Base-by-base conservation (phyloP, 2,797 vertebrate genomes). In the Lepus oiostolus region DNA sequence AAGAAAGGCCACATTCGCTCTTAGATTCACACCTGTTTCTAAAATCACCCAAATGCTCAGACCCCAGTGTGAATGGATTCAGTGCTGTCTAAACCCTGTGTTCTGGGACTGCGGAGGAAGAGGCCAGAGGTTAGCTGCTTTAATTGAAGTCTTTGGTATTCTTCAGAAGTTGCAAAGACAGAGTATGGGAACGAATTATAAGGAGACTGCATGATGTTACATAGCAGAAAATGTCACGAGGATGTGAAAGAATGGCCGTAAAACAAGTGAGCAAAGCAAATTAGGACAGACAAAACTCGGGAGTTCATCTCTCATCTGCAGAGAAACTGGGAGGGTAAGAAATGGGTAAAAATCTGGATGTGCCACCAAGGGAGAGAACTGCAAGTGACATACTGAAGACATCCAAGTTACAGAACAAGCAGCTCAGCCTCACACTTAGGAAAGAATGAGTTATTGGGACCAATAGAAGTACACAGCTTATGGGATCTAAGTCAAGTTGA, bases 11-110 rank as follows among this genome's bases (percentile, higher is more conserved):
- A 68, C 7, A 0, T 54, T 58, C 88, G 32, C 19, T 77, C 74
- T 90, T 77, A 87, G 42, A 94, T 60, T 84, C 19, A 80, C 13
- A 52, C 70, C 68, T 90, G 42, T 72, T 91, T 93, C 76, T 89
- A 91, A 90, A 93, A 52, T 96, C 76, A 63, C 16, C 1, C 52
- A 80, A 79, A 86, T 9, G 80, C 2, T 76, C 47, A 87, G 80
- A 42, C 24, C 5, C 63, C 42, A 85, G 21, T 26, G 13, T 81
- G 75, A 77, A 72, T 3, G 26, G 6, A 70, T 52, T 63, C 81
- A 77, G 58, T 28, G 16, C 52, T n/a, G 42, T 16, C 70, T n/a
- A 81, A 89, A 67, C 26, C 7, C 0, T 60, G 14, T 52, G 79
- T 38, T 90, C 65, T 52, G 76, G 42, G 38, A 80, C 26, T 13